Evolutionary conservation across 2,888 invertebrate species (phyloP), one percentile per base, ranked within the genome.

Genomic region (Scaptomyza reducta): DNA sequence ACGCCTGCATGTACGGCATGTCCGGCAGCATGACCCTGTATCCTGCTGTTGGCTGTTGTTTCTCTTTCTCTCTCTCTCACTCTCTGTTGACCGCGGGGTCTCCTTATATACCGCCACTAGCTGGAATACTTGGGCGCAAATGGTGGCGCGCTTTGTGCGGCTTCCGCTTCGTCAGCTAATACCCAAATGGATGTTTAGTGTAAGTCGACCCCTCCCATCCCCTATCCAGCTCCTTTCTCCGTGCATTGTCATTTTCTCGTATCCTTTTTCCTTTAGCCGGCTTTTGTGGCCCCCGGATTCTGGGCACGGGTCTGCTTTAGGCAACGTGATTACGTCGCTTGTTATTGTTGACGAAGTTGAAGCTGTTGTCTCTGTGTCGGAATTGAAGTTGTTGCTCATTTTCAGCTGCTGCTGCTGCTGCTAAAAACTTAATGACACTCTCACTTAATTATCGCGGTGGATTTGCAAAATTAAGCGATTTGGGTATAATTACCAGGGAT

Each of bases 391-490:
- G 65, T 68, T 66, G 66, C 70, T 68, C 80, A 70, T 74, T 84
- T 40, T 77, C 74, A 68, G 80, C 70, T 69, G 68, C 22, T 3
- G 22, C 70, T 69, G 68, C 22, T 3, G 22, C 77, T 75, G 83
- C 75, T 88, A 79, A 83, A 88, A 88, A 84, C 88, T 86, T 86
- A 84, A 84, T 84, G 84, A 79, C 84, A 84, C 84, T 84, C 83
- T 86, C 72, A 79, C 80, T 88, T 84, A 84, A 84, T 84, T 84
- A 88, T 84, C 87, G 84, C 77, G 75, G 84, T 86, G 88, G 84
- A 86, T 84, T 84, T 88, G 75, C 87, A 83, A 86, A 88, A 84
- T 84, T 84, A 84, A 86, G 88, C 87, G 87, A 88, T 88, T 88
- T 79, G 80, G 83, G 75, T 73, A 74, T 77, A 83, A 84, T 84